Conservation (phyloP, 2,113 vertebrate species). For the Hirundichthys speculiger region DNA sequence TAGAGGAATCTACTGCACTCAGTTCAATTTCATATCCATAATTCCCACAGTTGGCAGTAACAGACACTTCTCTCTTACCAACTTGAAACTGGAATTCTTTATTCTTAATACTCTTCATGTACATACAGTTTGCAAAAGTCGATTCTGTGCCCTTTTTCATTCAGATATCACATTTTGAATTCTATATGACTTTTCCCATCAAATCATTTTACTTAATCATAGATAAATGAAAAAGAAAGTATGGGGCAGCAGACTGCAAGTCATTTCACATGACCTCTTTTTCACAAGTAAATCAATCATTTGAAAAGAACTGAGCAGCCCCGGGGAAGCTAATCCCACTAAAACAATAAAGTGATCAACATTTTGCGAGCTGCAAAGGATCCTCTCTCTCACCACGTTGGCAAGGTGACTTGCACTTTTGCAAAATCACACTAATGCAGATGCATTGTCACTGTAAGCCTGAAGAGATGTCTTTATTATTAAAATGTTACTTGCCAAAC, state of each 20-base stretch:
- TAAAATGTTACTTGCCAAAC: constrained; percentile 15
- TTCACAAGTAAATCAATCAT: constrained; percentile 59
- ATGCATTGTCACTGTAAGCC: constrained; percentile 3
- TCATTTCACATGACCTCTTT: constrained; percentile 69
- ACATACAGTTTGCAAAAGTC: not conserved
- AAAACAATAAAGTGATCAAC: constrained; percentile 47
- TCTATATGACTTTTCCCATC: not conserved
- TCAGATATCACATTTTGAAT: not conserved
- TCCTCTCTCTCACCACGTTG: constrained; percentile 55
- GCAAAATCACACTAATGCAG: not conserved
- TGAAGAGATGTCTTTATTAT: constrained; percentile 11
- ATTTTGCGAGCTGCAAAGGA: constrained; percentile 38
- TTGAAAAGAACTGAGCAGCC: constrained; percentile 39
- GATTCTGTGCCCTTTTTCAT: not conserved
- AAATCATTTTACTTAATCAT: constrained; percentile 15
- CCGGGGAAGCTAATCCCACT: constrained; percentile 54
- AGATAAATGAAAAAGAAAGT: constrained; percentile 49
- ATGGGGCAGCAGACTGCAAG: constrained; percentile 21
- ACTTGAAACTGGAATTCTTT: too few relatives aligned
- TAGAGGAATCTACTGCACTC: too few relatives aligned
- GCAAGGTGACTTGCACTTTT: constrained; percentile 41
- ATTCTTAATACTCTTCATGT: too few relatives aligned
- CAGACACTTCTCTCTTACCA: too few relatives aligned
- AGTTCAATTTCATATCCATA: too few relatives aligned
- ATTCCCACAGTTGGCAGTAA: too few relatives aligned